phyloP scores from a whole-genome alignment of 2,113 vertebrate genomes.

The Equus quagga region DNA sequence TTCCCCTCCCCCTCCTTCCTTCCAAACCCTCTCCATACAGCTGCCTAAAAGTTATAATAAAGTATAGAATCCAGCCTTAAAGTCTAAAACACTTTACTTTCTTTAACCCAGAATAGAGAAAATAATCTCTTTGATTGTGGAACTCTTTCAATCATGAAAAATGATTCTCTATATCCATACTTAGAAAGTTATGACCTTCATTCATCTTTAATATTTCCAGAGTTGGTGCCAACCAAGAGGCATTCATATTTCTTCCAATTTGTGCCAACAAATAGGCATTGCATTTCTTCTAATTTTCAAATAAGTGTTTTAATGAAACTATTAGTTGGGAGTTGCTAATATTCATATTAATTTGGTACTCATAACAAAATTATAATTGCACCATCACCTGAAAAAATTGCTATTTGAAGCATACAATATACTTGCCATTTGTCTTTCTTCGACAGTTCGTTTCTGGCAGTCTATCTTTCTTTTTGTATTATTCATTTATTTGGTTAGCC shows the following conservation, averaged over 20 bases:
- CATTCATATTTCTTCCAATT: background rate
- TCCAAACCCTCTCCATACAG: background rate
- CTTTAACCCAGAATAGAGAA: constrained; percentile 20
- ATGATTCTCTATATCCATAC: background rate
- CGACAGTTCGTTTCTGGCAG: constrained; percentile 1
- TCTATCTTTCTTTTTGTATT: background rate
- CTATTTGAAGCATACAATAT: background rate
- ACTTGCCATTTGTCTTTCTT: constrained; percentile 12
- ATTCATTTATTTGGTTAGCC: background rate
- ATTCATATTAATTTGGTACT: constrained; percentile 17
- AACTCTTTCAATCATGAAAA: constrained; percentile 46
- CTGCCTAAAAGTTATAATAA: constrained; percentile 20
- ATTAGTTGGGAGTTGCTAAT: background rate
- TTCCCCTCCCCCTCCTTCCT: background rate
- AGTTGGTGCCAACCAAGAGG: constrained; percentile 8
- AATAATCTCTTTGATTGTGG: background rate
- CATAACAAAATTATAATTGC: constrained; percentile 13
- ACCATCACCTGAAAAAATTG: background rate
- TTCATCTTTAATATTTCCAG: constrained; percentile 22
- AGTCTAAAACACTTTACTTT: background rate
- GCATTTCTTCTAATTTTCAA: constrained; percentile 41
- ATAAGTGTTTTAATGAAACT: constrained; percentile 38
- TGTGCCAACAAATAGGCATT: background rate
- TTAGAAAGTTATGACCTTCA: background rate
- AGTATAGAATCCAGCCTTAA: background rate